Conservation (phyloP, 1,140 invertebrate species). For the Polyergus mexicanus region DNA sequence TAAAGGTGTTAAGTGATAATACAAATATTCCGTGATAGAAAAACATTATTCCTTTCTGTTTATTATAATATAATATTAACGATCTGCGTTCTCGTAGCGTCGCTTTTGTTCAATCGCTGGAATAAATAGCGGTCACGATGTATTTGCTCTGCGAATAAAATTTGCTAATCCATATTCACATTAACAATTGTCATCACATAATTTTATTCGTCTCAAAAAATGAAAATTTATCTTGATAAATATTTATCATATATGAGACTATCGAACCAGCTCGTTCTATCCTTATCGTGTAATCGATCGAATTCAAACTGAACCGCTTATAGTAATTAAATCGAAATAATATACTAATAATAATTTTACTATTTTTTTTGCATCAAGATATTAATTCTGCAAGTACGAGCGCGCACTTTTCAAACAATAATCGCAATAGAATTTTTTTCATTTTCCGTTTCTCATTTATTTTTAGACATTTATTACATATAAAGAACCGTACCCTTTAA, state of each 20-base stretch:
- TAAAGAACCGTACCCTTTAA: not conserved
- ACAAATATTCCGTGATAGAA: slow-evolving; percentile 35
- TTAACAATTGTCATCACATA: not conserved
- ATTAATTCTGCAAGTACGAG: not conserved
- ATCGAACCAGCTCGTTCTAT: no score
- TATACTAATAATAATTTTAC: no score
- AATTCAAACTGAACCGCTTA: no score
- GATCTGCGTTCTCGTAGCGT: slow-evolving; percentile 12
- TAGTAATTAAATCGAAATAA: no score
- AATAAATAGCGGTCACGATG: slow-evolving; percentile 41
- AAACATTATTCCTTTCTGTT: slow-evolving; percentile 41
- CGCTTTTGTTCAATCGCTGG: slow-evolving; percentile 28
- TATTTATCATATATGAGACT: no score
- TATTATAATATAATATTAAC: slow-evolving; percentile 11
- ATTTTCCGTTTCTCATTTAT: not conserved
- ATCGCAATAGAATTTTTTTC: not conserved
- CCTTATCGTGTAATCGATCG: no score
- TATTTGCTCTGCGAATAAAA: slow-evolving; percentile 8
- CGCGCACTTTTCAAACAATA: not conserved
- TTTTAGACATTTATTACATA: not conserved
- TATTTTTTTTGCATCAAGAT: not conserved
- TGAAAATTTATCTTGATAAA: no score
- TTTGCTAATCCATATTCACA: not conserved
- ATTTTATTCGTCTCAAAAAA: no score
- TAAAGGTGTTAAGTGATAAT: slow-evolving; percentile 39